Evolutionary conservation across 2,888 invertebrate species (phyloP).

Genomic region (Microctonus brassicae): DNA sequence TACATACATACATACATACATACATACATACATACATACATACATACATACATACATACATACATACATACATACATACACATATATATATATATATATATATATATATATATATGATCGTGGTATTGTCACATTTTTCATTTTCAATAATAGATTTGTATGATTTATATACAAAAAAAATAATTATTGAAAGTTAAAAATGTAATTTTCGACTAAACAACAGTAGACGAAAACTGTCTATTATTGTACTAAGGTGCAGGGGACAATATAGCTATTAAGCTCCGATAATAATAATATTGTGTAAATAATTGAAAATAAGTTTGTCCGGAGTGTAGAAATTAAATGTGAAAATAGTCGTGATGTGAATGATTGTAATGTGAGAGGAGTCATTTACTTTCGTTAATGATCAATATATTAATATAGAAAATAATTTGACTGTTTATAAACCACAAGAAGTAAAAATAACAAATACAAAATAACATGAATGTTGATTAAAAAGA

Average conservation of each 20-base stretch:
- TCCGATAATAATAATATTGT: constrained; percentile 19
- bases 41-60: constrained; percentile 18
- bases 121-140: constrained; percentile 37
- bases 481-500: neutral
- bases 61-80: constrained; percentile 50
- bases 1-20: constrained; percentile 50
- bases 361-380: constrained; percentile 41
- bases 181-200: constrained; percentile 44
- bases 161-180: constrained; percentile 50
- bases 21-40: constrained; percentile 30
- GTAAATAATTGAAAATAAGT: constrained; percentile 45
- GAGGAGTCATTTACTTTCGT: neutral
- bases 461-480: constrained; percentile 17
- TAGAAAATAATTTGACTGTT: constrained; percentile 1
- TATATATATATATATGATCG: constrained; percentile 34
- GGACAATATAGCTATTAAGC: neutral
- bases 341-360: constrained; percentile 43
- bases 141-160: constrained; percentile 42
- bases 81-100: constrained; percentile 30
- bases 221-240: neutral
- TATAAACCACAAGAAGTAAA: neutral
- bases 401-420: constrained; percentile 3
- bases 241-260: constrained; percentile 1
- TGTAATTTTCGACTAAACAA: neutral
- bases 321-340: constrained; percentile 33